Conservation (phyloP, 2,797 vertebrate species). For the Urocyon cinereoargenteus region DNA sequence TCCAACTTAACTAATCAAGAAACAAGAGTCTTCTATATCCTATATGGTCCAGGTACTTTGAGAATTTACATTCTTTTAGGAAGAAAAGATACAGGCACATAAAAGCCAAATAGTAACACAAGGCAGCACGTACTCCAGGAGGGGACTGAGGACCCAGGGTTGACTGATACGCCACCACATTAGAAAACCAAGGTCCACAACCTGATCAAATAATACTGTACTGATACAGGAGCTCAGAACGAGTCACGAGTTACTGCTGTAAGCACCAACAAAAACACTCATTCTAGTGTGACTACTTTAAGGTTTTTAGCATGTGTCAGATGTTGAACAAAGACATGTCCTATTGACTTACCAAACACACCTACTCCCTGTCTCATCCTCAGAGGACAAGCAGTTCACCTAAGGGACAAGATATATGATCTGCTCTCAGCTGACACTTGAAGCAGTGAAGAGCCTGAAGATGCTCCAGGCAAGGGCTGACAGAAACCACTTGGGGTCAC, state of each 20-base stretch:
- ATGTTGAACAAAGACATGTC: background rate
- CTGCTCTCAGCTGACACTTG: background rate
- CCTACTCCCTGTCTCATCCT: background rate
- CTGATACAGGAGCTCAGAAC: background rate
- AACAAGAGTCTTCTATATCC: background rate
- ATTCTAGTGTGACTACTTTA: background rate
- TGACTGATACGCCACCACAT: background rate
- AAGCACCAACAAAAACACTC: background rate
- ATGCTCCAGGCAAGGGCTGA: background rate
- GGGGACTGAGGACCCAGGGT: background rate
- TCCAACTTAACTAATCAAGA: constrained; percentile 51
- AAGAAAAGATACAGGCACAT: background rate
- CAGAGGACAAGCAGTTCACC: constrained; percentile 40
- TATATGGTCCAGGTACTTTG: background rate
- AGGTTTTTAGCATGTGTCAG: background rate
- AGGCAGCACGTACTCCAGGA: background rate
- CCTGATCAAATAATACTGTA: background rate
- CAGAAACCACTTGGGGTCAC: background rate
- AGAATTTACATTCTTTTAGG: constrained; percentile 33
- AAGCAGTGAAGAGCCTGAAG: background rate
- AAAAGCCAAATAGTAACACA: constrained; percentile 39
- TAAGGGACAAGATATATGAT: background rate
- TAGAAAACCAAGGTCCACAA: constrained; percentile 9
- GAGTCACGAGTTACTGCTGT: background rate
- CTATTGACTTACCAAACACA: background rate